Base-by-base conservation (phyloP, 2,888 invertebrate genomes). In the Bembecia ichneumoniformis region DNA sequence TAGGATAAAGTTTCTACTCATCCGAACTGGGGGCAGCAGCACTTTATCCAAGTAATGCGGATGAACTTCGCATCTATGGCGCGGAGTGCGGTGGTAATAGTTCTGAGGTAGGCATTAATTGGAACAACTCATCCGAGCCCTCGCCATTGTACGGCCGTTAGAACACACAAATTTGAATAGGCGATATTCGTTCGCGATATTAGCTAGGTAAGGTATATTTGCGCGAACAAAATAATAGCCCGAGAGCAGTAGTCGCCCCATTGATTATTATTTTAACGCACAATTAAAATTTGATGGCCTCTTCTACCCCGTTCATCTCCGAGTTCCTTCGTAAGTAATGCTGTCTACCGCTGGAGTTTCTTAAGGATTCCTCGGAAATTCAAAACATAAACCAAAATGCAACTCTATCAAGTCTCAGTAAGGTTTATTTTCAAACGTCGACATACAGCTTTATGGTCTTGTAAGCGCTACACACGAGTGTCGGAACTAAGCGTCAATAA, bases 191-290 rank as follows among this genome's bases (percentile, higher is more conserved):
- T 63, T 64, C 62, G 62, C 61, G 54, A 66, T 70, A 75, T 71
- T 70, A 66, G 69, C 73, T 75, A n/a, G n/a, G n/a, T n/a, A n/a
- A n/a, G n/a, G n/a, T n/a, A 76, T 80, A 77, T 81, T 74, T 66
- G 67, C 77, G 68, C 74, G 68, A 58, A 51, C 61, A 55, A 63
- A 9, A 28, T 28, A 28, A 63, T 58, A 61, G 64, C 60, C 59
- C 63, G 61, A 58, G 61, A 63, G 67, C 68, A 73, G 79, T 78
- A 80, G 77, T 79, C 82, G 81, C 82, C 77, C 79, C 82, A 80
- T 83, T 84, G 82, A 83, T 86, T 86, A 83, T 83, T 83, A 84
- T 86, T 86, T 84, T 84, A 84, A 83, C 84, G 82, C 71, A 82
- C 83, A 82, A 83, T 86, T 86, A 87, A 87, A 86, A 77, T 84